Base-by-base conservation (phyloP, 2,113 vertebrate genomes). In the Mastomys coucha region DNA sequence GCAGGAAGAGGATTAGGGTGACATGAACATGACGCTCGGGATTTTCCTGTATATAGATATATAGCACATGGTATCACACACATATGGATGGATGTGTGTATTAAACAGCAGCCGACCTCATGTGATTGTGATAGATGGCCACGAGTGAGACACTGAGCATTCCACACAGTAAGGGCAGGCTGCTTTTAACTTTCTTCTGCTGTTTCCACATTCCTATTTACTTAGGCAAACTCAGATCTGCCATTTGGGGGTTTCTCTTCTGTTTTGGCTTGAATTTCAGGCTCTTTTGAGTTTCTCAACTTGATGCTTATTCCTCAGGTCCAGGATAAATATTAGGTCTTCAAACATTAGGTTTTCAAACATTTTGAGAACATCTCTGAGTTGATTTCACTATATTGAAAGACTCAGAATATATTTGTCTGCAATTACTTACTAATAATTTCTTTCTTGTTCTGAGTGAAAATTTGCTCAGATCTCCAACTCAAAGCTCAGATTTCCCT, bases 381-480 rank as follows among this genome's bases (percentile, higher is more conserved):
- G 39, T 53, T 84, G 22, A 19, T 10, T 82, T 70, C 65, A 85
- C 76, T 91, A 56, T 12, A 33, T 67, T 70, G 51, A 94, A 24
- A 89, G 56, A 1, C 5, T 9, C 56, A 80, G 24, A 92, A 8
- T 85, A 36, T 53, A 76, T 75, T 42, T 39, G 16, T 51, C 19
- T 75, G 28, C 14, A 19, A 33, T 45, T 91, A 56, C 36, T 91
- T 85, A 80, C 65, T 75, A 92, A 22, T 56, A 80, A 85, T 86
- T 91, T 95, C 26, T 76, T 90, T 33, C 19, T 92, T 94, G 17
- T 94, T 60, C 90, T 97, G 89, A 84, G 33, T 67, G 80, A n/a
- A 94, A 86, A 92, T 95, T 45, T 76, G 49, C 63, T 93, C 24
- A 91, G 19, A 82, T 91, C 94, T 94, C 58, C 3, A 11, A n/a